phyloP scores from a whole-genome alignment of 1,140 invertebrate species.

The Leguminivora glycinivorella region DNA sequence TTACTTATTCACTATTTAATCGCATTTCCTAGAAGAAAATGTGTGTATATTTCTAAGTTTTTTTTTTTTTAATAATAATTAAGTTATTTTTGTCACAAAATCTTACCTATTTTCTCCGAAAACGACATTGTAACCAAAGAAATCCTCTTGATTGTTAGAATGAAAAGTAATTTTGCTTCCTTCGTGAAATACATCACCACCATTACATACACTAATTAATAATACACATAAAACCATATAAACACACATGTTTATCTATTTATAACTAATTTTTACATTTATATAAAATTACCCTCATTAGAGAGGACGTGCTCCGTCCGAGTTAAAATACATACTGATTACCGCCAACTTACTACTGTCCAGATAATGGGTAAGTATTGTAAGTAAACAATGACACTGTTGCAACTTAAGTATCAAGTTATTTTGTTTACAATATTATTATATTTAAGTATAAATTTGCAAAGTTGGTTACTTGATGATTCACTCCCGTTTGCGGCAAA shows the following conservation, averaged over 20 bases:
- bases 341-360: not conserved
- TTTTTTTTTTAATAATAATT: not conserved
- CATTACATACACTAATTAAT: not conserved
- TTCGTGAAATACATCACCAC: conserved; percentile 48
- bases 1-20: too few relatives aligned
- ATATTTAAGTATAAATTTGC: too few relatives aligned
- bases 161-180: conserved; percentile 46
- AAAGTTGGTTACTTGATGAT: too few relatives aligned
- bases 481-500: too few relatives aligned
- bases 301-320: not conserved
- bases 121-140: conserved; percentile 55
- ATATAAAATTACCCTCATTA: not conserved
- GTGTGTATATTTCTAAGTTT: too few relatives aligned
- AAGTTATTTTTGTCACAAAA: not conserved
- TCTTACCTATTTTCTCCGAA: conserved; percentile 47
- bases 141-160: conserved; percentile 41
- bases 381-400: not conserved
- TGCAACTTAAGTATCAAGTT: not conserved
- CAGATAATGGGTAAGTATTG: conserved; percentile 1
- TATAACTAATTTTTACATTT: not conserved
- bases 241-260: not conserved
- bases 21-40: too few relatives aligned
- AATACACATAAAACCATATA: not conserved
- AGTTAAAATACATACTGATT: conserved; percentile 13
- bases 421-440: not conserved